phyloP scores from a whole-genome alignment of 2,113 vertebrate species.

The Procavia capensis region DNA sequence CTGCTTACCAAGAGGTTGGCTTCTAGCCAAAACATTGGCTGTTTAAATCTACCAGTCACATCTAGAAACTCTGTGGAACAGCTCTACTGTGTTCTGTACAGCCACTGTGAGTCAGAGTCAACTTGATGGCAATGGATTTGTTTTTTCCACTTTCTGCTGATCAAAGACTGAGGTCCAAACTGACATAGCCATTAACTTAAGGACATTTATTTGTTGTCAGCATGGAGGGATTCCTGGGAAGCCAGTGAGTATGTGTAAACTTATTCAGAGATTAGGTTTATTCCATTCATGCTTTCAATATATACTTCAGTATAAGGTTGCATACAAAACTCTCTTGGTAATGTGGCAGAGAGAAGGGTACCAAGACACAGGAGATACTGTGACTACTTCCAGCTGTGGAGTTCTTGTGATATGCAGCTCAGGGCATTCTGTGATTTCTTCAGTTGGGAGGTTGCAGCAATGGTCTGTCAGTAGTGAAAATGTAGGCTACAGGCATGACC shows the following conservation, averaged over 20 bases:
- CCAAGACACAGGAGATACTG: background rate
- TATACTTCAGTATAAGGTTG: background rate
- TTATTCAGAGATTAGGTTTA: slow-evolving; percentile 5
- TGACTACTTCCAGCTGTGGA: background rate
- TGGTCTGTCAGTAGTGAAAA: background rate
- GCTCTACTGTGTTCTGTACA: too few relatives aligned
- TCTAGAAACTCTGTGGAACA: too few relatives aligned
- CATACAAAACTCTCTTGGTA: background rate
- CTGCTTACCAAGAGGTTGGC: too few relatives aligned
- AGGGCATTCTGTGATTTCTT: background rate
- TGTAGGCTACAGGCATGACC: background rate
- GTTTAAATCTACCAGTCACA: too few relatives aligned
- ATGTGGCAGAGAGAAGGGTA: background rate
- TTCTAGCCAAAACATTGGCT: too few relatives aligned
- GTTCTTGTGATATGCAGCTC: background rate
- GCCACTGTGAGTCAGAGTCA: too few relatives aligned
- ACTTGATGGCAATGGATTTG: too few relatives aligned
- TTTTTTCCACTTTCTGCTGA: background rate
- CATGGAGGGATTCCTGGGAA: slow-evolving; percentile 39
- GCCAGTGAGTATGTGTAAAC: background rate
- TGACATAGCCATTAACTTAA: background rate
- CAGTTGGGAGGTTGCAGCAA: background rate
- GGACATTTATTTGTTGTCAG: background rate
- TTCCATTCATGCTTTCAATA: background rate
- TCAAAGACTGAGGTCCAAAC: background rate